Base-by-base conservation (phyloP, 1,140 invertebrate species). In the Brachionus plicatilis region DNA sequence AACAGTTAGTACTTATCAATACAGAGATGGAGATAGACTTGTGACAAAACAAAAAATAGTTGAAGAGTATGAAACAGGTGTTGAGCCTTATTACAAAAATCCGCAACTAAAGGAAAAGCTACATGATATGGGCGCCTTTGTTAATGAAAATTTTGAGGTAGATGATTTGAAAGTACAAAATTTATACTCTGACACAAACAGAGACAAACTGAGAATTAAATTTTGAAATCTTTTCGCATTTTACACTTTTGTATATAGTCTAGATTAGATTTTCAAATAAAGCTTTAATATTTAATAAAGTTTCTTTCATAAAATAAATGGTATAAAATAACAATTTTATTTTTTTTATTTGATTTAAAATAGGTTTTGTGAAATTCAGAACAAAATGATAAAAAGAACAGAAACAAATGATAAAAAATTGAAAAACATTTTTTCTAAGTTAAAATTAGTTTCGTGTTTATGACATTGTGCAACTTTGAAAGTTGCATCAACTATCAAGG, bases 41-140 rank as follows among this genome's bases (percentile, higher is more conserved):
- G 41, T 82, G 24, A 82, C 79, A 9, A 82, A 82, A 65, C 79
- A 82, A 68, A 82, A 82, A 37, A 68, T 82, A 82, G 43, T 82
- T 41, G 53, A 60, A 37, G 79, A 82, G 27, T 82, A 65, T 47
- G 79, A 82, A 37, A 82, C 53, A 29, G 79, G 79, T 4, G 27
- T 82, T 14, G 53, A 82, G 33, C 79, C 79, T 41, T 82, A 65
- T 65, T 82, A 82, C 43, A 82, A 82, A 65, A 82, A 82, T 82
- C 79, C 79, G 8, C 14, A 65, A 41, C 9, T 82, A 29, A 76
- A 29, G 33, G 72, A 76, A 50, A 76, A 47, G 43, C 17, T 50
- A 14, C 8, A 47, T 7, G 72, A 76, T 45, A 50, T 47, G 41
- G 43, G 72, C 11, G 72, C 72, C 14, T 76, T 76, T 50, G 45